Evolutionary conservation across 2,888 invertebrate genomes (phyloP).

Genomic region (Apodemia zela): DNA sequence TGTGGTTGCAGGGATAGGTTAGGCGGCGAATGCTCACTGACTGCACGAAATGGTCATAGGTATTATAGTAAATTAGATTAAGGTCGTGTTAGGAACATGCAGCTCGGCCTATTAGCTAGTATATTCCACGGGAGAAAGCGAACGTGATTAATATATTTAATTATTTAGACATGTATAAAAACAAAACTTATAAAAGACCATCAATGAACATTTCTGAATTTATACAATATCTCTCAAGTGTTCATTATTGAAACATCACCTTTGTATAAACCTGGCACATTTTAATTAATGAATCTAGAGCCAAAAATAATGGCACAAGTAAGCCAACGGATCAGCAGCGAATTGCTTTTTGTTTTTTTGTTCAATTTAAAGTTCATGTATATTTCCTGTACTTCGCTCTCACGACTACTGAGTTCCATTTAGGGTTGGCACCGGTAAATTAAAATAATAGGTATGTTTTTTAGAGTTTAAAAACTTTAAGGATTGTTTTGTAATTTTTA

Average conservation of each 20-base stretch:
- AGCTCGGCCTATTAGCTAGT: too few relatives aligned
- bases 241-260: neutral
- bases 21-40: too few relatives aligned
- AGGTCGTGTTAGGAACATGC: too few relatives aligned
- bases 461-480: neutral
- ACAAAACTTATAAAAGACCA: neutral
- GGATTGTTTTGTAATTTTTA: too few relatives aligned
- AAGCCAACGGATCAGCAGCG: conserved; percentile 29
- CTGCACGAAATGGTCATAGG: too few relatives aligned
- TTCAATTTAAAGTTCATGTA: conserved; percentile 30
- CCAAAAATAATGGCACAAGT: conserved; percentile 16
- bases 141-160: too few relatives aligned
- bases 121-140: too few relatives aligned
- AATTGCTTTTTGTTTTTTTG: conserved; percentile 28
- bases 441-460: neutral
- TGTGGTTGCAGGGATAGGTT: too few relatives aligned
- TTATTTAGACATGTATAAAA: too few relatives aligned
- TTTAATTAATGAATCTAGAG: conserved; percentile 17
- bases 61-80: too few relatives aligned
- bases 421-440: neutral
- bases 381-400: conserved; percentile 20
- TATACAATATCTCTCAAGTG: neutral
- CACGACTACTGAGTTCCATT: neutral
- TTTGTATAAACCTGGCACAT: conserved; percentile 9
- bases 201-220: neutral